Evolutionary conservation across 2,113 vertebrate genomes (phyloP).

Genomic region (Pachypanchax playfairii): DNA sequence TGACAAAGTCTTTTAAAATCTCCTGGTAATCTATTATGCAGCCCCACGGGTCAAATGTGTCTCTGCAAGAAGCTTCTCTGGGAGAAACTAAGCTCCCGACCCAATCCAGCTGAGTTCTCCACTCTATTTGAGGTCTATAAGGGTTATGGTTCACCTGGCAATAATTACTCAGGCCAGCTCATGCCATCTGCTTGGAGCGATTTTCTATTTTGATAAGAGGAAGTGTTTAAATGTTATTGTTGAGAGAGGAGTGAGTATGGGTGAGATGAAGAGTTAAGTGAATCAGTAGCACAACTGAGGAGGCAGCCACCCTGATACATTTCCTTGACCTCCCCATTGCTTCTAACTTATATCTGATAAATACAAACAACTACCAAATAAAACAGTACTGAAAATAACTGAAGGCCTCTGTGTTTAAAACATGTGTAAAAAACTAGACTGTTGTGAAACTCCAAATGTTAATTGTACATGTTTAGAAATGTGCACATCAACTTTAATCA

Average conservation of each 20-base stretch:
- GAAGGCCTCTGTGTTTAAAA: too few relatives aligned
- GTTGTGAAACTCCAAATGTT: too few relatives aligned
- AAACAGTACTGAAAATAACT: too few relatives aligned
- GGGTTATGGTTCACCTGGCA: slow-evolving; percentile 64
- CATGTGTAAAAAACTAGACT: too few relatives aligned
- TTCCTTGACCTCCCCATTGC: too few relatives aligned
- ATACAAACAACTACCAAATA: too few relatives aligned
- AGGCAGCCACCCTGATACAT: too few relatives aligned
- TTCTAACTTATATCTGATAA: too few relatives aligned
- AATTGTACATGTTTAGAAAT: too few relatives aligned
- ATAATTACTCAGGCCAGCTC: slow-evolving; percentile 62
- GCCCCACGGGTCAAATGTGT: slow-evolving; percentile 31
- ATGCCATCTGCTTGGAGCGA: slow-evolving; percentile 69
- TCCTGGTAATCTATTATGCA: not conserved
- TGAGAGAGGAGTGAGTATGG: not conserved
- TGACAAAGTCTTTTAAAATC: slow-evolving; percentile 36
- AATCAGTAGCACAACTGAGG: too few relatives aligned
- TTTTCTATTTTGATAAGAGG: slow-evolving; percentile 70
- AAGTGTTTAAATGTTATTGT: slow-evolving; percentile 55
- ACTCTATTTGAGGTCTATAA: slow-evolving; percentile 55
- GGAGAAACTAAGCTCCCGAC: slow-evolving; percentile 2
- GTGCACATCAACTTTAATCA: too few relatives aligned
- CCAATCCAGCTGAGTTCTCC: slow-evolving; percentile 25
- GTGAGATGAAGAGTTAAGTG: slow-evolving; percentile 21
- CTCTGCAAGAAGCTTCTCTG: not conserved